Evolutionary conservation across 2,888 invertebrate species (phyloP).

Genomic region (Melieria omissa): DNA sequence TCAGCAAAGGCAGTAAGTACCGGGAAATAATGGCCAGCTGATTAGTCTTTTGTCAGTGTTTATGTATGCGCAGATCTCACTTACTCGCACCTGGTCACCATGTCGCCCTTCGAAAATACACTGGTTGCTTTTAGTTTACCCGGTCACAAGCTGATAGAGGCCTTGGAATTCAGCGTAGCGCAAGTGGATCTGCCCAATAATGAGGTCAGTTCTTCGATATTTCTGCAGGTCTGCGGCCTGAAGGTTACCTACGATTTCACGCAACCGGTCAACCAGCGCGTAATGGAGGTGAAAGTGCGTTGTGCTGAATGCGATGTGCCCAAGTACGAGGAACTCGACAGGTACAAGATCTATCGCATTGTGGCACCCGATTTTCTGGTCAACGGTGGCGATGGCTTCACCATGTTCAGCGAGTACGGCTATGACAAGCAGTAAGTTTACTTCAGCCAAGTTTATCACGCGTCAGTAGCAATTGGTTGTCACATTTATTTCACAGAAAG

Average conservation of each 20-base stretch:
- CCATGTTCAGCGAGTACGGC: conserved; percentile 64
- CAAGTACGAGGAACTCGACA: conserved; percentile 71
- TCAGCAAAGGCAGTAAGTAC: conserved; percentile 72
- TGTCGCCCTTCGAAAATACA: conserved; percentile 81
- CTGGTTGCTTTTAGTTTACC: conserved; percentile 77
- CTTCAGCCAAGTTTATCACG: background rate
- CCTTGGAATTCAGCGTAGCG: conserved; percentile 71
- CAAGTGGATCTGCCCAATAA: conserved; percentile 51
- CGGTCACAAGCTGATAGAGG: conserved; percentile 74
- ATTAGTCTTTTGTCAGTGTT: background rate
- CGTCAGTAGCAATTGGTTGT: background rate
- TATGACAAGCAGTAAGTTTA: conserved; percentile 58
- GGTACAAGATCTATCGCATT: conserved; percentile 72
- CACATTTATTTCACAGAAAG: conserved; percentile 34
- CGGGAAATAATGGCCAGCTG: background rate
- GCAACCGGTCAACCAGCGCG: conserved; percentile 71
- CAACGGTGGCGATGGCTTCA: conserved; percentile 78
- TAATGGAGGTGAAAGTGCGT: conserved; percentile 67
- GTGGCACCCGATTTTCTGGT: conserved; percentile 73
- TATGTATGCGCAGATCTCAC: conserved; percentile 72
- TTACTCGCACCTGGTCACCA: conserved; percentile 75
- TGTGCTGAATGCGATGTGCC: conserved; percentile 68
- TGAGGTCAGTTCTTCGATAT: conserved; percentile 47
- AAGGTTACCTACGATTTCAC: conserved; percentile 70
- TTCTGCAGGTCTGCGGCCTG: conserved; percentile 72